Evolutionary conservation across 2,888 invertebrate genomes (phyloP).

Genomic region (Augiades crinisus): DNA sequence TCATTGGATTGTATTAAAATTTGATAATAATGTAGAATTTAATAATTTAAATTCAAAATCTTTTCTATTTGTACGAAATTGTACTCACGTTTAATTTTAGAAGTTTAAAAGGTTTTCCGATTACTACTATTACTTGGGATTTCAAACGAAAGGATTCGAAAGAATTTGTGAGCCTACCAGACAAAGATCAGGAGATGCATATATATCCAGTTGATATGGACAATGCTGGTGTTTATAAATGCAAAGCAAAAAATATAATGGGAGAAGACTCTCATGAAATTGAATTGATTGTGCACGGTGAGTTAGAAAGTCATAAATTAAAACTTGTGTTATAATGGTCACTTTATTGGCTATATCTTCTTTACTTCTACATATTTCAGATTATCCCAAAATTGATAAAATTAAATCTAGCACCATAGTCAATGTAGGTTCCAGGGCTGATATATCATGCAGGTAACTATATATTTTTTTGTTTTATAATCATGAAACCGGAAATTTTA

Average conservation of each 20-base stretch:
- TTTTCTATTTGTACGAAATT: no score
- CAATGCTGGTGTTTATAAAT: conserved; percentile 32
- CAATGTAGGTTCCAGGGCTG: background rate
- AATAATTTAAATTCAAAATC: no score
- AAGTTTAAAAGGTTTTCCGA: conserved; percentile 2
- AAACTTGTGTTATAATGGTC: background rate
- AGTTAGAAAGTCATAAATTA: background rate
- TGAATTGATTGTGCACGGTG: background rate
- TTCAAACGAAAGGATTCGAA: conserved; percentile 25
- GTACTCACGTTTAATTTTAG: no score
- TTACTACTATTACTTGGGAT: conserved; percentile 39
- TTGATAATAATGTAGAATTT: no score
- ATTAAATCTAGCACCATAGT: background rate
- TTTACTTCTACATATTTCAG: background rate
- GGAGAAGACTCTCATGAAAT: background rate
- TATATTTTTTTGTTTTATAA: background rate
- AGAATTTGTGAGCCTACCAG: conserved; percentile 24
- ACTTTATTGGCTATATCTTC: background rate
- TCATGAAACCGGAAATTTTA: background rate
- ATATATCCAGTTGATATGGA: conserved; percentile 30
- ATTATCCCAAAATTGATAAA: background rate
- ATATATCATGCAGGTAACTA: background rate
- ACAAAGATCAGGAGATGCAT: conserved; percentile 26
- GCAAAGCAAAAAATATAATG: background rate
- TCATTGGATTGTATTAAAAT: no score